Conservation (phyloP, 2,113 vertebrate genomes). For the Ailurus styani region DNA sequence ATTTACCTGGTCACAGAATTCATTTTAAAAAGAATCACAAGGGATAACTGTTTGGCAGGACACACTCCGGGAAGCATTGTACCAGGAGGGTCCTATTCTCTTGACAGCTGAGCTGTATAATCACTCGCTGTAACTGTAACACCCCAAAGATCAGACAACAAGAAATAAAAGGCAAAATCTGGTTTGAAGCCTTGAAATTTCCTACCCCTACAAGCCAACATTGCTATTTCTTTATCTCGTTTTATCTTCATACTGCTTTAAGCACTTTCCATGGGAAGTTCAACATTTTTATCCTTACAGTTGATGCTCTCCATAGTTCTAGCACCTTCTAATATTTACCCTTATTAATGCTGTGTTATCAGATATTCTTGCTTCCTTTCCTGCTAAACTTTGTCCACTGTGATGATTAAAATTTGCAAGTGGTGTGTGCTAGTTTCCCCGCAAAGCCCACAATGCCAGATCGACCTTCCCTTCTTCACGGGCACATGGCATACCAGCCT, state of each 20-base stretch:
- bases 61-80: neutral
- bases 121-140: neutral
- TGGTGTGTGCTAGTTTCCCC: neutral
- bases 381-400: neutral
- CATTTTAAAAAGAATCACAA: constrained; percentile 12
- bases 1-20: neutral
- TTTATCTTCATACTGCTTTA: neutral
- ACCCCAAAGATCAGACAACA: neutral
- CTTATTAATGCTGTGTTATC: neutral
- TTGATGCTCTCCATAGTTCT: neutral
- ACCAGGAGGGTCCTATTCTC: neutral
- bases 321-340: neutral
- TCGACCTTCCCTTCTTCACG: neutral
- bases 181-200: neutral
- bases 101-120: neutral
- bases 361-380: neutral
- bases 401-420: neutral
- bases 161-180: neutral
- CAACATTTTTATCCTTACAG: constrained; percentile 3
- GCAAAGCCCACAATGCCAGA: neutral
- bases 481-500: neutral
- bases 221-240: neutral
- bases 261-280: neutral
- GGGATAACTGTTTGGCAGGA: neutral
- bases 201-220: neutral